These are phyloP conservation scores for Pipra filicauda DNA, from an alignment of 2,113 vertebrate genomes.

Conservation along the genomic window DNA sequence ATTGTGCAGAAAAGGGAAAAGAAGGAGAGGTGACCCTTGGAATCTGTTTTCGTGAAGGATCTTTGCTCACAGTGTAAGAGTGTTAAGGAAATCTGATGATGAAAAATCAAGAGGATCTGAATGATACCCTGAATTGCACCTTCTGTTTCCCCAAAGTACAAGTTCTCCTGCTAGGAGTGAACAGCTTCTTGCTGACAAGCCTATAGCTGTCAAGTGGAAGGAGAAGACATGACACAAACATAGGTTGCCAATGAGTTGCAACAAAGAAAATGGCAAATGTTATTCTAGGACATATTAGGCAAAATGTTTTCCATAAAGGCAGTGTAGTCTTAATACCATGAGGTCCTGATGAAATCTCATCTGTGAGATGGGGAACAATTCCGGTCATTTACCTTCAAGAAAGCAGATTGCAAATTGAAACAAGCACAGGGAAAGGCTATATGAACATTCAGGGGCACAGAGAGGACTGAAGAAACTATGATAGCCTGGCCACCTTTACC, in stretches of 20 bases:
- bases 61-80: background rate
- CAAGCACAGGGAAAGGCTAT: background rate
- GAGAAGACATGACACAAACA: background rate
- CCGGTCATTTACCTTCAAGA: background rate
- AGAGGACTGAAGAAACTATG: background rate
- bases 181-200: background rate
- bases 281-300: background rate
- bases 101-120: background rate
- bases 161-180: background rate
- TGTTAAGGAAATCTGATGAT: background rate
- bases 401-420: background rate
- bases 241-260: background rate
- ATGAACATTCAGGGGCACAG: background rate
- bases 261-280: background rate
- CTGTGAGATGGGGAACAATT: background rate
- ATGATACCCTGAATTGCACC: background rate
- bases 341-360: background rate
- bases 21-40: background rate
- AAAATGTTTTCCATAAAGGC: background rate
- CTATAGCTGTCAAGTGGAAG: background rate
- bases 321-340: background rate
- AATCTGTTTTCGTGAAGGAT: background rate
- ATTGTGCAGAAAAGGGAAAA: background rate
- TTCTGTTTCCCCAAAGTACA: background rate
- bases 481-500: background rate